Conservation (phyloP, 2,113 vertebrate species). For the Carassius carassius region DNA sequence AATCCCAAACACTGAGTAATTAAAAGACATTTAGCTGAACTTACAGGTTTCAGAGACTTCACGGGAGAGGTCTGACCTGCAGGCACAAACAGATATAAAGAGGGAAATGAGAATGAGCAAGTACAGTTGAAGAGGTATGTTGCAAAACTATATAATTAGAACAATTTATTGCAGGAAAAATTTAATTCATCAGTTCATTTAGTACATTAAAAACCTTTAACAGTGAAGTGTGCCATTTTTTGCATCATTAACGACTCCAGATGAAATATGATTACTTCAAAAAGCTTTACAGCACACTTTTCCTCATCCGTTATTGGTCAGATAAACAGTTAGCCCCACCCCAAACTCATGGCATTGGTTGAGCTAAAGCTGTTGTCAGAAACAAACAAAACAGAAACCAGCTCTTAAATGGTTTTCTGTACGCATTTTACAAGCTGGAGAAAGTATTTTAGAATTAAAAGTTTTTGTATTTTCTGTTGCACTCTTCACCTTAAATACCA, state of each 20-base stretch:
- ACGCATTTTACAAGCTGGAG: too few relatives aligned
- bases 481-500: background rate
- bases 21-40: constrained; percentile 65
- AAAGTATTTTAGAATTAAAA: background rate
- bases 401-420: too few relatives aligned
- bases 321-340: background rate
- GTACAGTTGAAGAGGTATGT: background rate
- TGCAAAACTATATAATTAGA: constrained; percentile 18
- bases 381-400: too few relatives aligned
- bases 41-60: constrained; percentile 92
- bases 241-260: background rate
- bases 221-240: background rate
- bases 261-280: background rate
- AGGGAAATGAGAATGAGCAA: constrained; percentile 11
- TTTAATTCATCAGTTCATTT: background rate
- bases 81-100: constrained; percentile 27
- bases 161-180: constrained; percentile 1
- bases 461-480: background rate
- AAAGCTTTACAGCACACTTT: too few relatives aligned
- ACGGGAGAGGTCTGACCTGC: constrained; percentile 94
- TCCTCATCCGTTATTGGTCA: background rate
- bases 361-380: too few relatives aligned
- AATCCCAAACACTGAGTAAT: constrained; percentile 29
- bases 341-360: background rate
- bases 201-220: background rate